Evolutionary conservation across 2,888 invertebrate species (phyloP), one percentile per base, ranked within the genome.

Genomic region (Dorcus parallelipipedus): DNA sequence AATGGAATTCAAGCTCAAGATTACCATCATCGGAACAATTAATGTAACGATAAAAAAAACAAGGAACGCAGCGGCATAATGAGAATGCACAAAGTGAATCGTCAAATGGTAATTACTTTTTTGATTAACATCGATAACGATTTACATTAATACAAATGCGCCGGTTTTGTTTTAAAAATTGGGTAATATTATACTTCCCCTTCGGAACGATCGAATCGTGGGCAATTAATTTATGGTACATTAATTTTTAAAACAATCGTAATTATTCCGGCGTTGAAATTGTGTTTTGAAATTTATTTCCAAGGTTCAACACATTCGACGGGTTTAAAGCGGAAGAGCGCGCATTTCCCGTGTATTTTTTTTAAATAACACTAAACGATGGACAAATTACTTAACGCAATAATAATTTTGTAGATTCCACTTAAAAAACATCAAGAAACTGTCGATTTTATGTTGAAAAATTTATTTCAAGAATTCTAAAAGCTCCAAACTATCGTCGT

Each of bases 111-210:
- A 54, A 54, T 54, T 47, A 47, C 47, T 47, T 47, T 45, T 38
- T 17, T n/a, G 20, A 23, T 54, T 14, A 45, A 9, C 42, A 54
- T 54, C 54, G 54, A 54, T 38, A 54, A 53, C 33, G 45, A 53
- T 53, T 53, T 26, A 14, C 45, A 45, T 53, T 41, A 52, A 52
- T 43, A 14, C 43, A 42, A 26, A 10, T 45, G 42, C 42, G 42
- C 10, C 5, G 6, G 10, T 45, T 45, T 45, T 45, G 45, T 45
- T 45, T 45, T 45, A 20, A 45, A 45, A 45, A 45, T 45, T 3
- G 45, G n/a, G 23, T 20, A n/a, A 45, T 47, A n/a, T 10, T 3
- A 38, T 9, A 54, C 45, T 33, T 47, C 43, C 52, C 20, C 20
- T n/a, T 14, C 20, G 6, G 3, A 51, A 10, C 8, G 26, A 51